Conservation (phyloP, 2,888 invertebrate genomes). For the Hyposoter dolosus region DNA sequence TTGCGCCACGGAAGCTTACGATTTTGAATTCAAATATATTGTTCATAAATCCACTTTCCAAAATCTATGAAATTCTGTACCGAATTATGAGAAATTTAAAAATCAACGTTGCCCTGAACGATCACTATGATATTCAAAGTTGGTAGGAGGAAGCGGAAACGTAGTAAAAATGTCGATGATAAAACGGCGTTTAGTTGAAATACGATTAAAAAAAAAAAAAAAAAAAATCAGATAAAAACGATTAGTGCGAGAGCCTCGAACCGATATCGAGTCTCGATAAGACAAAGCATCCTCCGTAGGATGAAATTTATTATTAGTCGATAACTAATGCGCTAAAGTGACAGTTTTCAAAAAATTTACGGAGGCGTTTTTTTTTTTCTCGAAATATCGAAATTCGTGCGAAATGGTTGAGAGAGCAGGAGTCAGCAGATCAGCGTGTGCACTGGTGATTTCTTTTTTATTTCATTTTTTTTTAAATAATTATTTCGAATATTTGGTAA, state of each 20-base stretch:
- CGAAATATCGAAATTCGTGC: constrained; percentile 6
- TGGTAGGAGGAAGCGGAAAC: neutral
- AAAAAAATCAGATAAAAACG: constrained; percentile 43
- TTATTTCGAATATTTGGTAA: neutral
- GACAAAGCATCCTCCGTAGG: constrained; percentile 5
- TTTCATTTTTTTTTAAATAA: neutral
- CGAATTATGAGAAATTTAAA: neutral
- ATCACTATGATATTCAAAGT: neutral
- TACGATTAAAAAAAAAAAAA: neutral
- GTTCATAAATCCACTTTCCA: neutral
- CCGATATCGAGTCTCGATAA: constrained; percentile 57
- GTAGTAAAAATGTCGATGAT: neutral
- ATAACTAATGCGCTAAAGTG: constrained; percentile 15
- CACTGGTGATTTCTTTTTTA: constrained; percentile 49
- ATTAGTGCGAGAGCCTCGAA: constrained; percentile 23
- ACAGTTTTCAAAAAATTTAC: constrained; percentile 7
- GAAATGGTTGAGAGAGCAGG: constrained; percentile 43
- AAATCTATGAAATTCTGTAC: neutral
- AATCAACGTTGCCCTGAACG: neutral
- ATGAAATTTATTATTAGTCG: constrained; percentile 24
- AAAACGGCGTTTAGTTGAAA: neutral
- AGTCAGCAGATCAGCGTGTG: constrained; percentile 15
- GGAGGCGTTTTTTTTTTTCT: neutral
- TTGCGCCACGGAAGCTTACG: constrained; percentile 93
- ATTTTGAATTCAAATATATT: neutral